phyloP scores from a whole-genome alignment of 2,113 vertebrate species.

The Actenoides lindsayi region DNA sequence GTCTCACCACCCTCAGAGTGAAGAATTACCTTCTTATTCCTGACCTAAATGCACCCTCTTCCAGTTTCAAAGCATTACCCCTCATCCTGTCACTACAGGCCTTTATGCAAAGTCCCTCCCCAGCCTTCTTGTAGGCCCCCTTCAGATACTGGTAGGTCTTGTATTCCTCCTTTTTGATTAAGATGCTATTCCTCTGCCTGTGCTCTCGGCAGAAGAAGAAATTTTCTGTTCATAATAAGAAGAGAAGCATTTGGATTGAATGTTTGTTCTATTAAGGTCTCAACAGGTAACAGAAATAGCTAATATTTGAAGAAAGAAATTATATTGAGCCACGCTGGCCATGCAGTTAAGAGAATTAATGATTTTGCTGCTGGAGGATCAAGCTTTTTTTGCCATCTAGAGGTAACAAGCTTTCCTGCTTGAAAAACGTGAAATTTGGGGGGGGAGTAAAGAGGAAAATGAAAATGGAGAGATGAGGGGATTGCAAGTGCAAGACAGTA shows the following conservation, averaged over 20 bases:
- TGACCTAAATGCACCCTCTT: too few species aligned
- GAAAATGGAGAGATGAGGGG: background rate
- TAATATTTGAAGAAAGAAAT: background rate
- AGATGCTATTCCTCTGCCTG: background rate
- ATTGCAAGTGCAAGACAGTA: background rate
- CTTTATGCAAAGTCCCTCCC: too few species aligned
- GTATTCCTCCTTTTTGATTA: background rate
- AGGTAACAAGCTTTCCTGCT: background rate
- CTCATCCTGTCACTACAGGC: too few species aligned
- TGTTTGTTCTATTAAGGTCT: background rate
- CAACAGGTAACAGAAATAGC: background rate
- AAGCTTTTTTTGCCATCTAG: background rate
- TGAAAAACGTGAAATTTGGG: background rate
- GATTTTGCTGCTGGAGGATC: background rate
- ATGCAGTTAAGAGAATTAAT: background rate
- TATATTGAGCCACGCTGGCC: accelerated
- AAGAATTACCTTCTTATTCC: too few species aligned
- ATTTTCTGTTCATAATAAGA: background rate
- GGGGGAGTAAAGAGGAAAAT: background rate
- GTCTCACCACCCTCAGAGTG: too few species aligned
- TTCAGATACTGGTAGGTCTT: background rate
- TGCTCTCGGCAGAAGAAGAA: background rate
- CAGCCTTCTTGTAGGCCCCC: too few species aligned
- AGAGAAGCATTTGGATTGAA: background rate
- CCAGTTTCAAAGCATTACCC: too few species aligned